Percentiles rank a stretch among this genome's conserved stretches.
These are phyloP conservation scores for Rutpela maculata DNA, from an alignment of 2,888 invertebrate genomes.

Conservation along the genomic window DNA sequence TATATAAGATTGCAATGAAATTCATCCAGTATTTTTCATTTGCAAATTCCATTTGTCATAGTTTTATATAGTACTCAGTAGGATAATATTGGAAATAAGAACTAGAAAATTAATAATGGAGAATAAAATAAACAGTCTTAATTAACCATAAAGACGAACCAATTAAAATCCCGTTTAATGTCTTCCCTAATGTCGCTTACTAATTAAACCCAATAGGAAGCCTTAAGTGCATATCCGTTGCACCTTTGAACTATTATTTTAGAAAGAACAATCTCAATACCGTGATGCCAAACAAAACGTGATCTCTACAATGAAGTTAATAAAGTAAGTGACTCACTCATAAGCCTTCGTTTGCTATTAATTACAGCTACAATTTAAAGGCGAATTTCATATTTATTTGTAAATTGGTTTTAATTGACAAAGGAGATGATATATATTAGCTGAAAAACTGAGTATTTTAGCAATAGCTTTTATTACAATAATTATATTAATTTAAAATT, in stretches of 20 bases:
- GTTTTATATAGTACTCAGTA: too few species aligned
- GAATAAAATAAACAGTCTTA: not conserved
- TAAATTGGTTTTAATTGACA: slow-evolving; percentile 20
- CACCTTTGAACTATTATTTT: slow-evolving; percentile 9
- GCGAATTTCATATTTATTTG: not conserved
- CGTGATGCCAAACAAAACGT: slow-evolving; percentile 16
- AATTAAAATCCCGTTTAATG: not conserved
- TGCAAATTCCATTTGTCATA: too few species aligned
- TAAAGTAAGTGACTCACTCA: slow-evolving; percentile 14
- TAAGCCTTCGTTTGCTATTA: slow-evolving; percentile 7
- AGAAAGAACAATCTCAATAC: not conserved
- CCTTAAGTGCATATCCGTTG: slow-evolving; percentile 11
- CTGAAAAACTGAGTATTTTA: not conserved
- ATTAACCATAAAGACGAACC: not conserved
- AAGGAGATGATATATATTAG: not conserved
- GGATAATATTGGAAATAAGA: not conserved
- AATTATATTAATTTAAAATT: too few species aligned
- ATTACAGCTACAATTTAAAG: slow-evolving; percentile 11
- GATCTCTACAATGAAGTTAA: not conserved
- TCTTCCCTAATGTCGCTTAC: slow-evolving; percentile 3
- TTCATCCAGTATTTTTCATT: too few species aligned
- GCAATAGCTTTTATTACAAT: too few species aligned
- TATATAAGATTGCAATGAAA: too few species aligned
- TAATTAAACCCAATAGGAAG: not conserved
- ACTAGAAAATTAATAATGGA: not conserved